These are phyloP conservation scores for Dugesia japonica DNA, from an alignment of 2,888 invertebrate genomes.

Conservation along the genomic window DNA sequence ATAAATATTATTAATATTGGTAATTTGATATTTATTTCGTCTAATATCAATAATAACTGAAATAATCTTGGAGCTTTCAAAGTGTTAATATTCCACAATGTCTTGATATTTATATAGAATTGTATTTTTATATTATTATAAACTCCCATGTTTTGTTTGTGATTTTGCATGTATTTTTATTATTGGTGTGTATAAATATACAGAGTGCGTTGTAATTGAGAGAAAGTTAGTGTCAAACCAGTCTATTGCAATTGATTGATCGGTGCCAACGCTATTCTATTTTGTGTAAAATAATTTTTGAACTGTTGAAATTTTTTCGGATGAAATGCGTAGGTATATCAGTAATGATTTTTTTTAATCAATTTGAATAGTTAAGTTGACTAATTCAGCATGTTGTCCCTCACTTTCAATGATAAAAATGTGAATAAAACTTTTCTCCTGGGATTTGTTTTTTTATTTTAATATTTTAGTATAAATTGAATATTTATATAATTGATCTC, in stretches of 20 bases:
- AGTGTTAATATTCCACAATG: constrained; percentile 20
- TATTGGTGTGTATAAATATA: too few relatives aligned
- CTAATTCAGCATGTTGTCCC: not conserved
- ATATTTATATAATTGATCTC: too few relatives aligned
- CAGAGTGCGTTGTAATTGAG: too few relatives aligned
- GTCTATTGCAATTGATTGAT: not conserved
- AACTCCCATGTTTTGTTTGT: not conserved
- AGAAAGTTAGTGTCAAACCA: not conserved
- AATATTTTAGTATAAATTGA: not conserved
- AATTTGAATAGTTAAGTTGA: not conserved
- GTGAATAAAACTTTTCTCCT: constrained; percentile 13
- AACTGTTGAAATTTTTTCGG: not conserved
- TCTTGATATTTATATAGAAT: constrained; percentile 14
- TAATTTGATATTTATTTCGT: too few relatives aligned
- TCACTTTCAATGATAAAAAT: not conserved
- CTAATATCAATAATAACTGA: too few relatives aligned
- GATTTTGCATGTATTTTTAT: not conserved
- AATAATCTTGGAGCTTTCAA: constrained; percentile 9
- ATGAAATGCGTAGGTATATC: not conserved
- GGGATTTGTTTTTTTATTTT: not conserved
- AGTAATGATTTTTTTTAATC: not conserved
- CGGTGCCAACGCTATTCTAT: not conserved
- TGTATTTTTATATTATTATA: constrained; percentile 4
- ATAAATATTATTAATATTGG: not conserved
- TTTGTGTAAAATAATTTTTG: not conserved